These are phyloP conservation scores for Anguilla japonica DNA, from an alignment of 2,113 vertebrate genomes.

Conservation along the genomic window DNA sequence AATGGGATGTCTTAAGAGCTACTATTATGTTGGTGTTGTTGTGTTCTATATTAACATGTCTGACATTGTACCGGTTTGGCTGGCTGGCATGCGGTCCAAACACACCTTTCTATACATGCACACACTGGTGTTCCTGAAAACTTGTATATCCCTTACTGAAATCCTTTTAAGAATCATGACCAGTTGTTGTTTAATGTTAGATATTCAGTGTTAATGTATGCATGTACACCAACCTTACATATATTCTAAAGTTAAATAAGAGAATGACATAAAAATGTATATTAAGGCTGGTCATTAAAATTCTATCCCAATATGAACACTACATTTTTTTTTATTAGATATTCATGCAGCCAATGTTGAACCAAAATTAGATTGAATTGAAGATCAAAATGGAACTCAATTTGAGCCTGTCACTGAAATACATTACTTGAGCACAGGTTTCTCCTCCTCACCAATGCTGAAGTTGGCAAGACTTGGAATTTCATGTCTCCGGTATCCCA, in stretches of 20 bases:
- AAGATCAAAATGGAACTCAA: not conserved
- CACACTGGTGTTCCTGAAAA: not conserved
- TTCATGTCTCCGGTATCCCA: not conserved
- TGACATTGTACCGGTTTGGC: too few species aligned
- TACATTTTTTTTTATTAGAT: not conserved
- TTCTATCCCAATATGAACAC: not conserved
- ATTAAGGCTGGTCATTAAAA: constrained; percentile 71
- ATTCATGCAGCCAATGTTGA: not conserved
- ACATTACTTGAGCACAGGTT: not conserved
- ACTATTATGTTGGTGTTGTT: too few species aligned
- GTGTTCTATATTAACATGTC: too few species aligned
- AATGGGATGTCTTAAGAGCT: not conserved
- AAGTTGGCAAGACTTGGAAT: not conserved
- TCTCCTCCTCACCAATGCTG: too few species aligned
- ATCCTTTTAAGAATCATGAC: too few species aligned
- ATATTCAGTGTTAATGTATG: not conserved
- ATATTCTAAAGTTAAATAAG: not conserved
- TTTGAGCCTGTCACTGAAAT: not conserved
- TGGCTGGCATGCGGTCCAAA: too few species aligned
- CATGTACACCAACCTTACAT: not conserved
- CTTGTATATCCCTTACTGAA: not conserved
- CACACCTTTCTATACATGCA: not conserved
- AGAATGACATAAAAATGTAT: not conserved
- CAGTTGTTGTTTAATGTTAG: too few species aligned
- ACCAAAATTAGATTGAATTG: not conserved